A percentile compares a stretch with the other conserved stretches of the same genome.
Evolutionary conservation across 2,888 invertebrate species (phyloP).

Genomic region (Erannis defoliaria): DNA sequence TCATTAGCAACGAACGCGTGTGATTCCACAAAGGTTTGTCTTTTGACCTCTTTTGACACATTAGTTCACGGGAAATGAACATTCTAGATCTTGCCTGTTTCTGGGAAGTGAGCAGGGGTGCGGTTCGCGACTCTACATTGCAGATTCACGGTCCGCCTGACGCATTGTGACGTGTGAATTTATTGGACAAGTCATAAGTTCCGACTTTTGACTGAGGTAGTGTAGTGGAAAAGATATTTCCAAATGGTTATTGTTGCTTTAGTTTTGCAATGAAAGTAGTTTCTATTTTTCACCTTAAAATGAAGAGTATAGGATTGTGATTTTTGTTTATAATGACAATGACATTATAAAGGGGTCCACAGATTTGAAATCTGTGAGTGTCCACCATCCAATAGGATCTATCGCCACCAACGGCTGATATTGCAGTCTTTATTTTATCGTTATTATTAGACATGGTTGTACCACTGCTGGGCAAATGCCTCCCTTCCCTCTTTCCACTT

Average conservation of each 20-base stretch:
- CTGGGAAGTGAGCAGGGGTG: conserved; percentile 74
- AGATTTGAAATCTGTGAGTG: too few relatives aligned
- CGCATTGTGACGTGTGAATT: conserved; percentile 52
- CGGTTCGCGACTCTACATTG: conserved; percentile 60
- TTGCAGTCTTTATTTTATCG: too few relatives aligned
- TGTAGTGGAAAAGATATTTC: conserved; percentile 13
- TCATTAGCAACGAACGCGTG: conserved; percentile 57
- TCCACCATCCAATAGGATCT: too few relatives aligned
- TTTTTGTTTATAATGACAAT: too few relatives aligned
- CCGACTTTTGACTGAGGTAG: conserved; percentile 3
- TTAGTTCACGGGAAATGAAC: conserved; percentile 71
- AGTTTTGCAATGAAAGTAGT: too few relatives aligned
- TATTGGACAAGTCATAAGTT: conserved; percentile 23
- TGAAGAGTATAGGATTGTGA: too few relatives aligned
- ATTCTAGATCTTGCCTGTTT: conserved; percentile 76
- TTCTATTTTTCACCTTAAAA: too few relatives aligned
- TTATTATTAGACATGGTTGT: too few relatives aligned
- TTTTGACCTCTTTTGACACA: conserved; percentile 71
- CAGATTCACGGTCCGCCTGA: conserved; percentile 59
- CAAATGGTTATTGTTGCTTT: conserved; percentile 8
- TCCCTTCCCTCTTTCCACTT: too few relatives aligned
- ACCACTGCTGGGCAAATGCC: too few relatives aligned
- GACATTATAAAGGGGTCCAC: too few relatives aligned
- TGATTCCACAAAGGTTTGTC: conserved; percentile 64
- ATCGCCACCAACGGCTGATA: too few relatives aligned